Conservation (phyloP, 2,797 vertebrate genomes). For the Micromesistius poutassou region DNA sequence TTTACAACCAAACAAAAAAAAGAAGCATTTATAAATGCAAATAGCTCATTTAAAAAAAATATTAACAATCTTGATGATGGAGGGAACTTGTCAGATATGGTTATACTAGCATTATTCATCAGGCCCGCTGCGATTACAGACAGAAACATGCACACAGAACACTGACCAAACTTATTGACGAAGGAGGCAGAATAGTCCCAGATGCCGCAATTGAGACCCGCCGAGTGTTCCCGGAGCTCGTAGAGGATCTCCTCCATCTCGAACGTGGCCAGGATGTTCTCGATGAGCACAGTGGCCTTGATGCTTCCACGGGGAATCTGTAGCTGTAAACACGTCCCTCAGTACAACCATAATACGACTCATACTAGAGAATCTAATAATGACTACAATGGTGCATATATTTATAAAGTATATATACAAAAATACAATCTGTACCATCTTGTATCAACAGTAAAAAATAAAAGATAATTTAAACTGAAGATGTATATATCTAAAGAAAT, state of each 20-base stretch:
- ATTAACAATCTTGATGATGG: no score
- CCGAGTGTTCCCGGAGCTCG: constrained; percentile 76
- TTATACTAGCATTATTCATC: not conserved
- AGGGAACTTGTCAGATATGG: no score
- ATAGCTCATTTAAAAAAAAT: not conserved
- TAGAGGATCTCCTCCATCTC: constrained; percentile 84
- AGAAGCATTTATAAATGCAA: not conserved
- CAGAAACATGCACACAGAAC: not conserved
- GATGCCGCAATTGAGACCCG: constrained; percentile 82
- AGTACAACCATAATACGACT: not conserved
- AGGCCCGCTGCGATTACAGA: not conserved
- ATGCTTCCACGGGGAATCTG: constrained; percentile 71
- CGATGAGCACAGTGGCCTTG: constrained; percentile 79
- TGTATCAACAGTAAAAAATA: not conserved
- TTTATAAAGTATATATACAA: not conserved
- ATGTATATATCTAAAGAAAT: not conserved
- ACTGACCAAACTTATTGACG: constrained; percentile 78
- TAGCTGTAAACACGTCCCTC: constrained; percentile 53
- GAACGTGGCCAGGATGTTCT: constrained; percentile 78
- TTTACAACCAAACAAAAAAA: not conserved
- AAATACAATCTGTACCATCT: not conserved
- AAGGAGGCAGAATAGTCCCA: constrained; percentile 85
- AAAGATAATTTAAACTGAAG: not conserved
- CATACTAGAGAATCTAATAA: not conserved
- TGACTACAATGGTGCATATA: not conserved